Conservation (phyloP, 2,113 vertebrate species). For the Pitta sordida region DNA sequence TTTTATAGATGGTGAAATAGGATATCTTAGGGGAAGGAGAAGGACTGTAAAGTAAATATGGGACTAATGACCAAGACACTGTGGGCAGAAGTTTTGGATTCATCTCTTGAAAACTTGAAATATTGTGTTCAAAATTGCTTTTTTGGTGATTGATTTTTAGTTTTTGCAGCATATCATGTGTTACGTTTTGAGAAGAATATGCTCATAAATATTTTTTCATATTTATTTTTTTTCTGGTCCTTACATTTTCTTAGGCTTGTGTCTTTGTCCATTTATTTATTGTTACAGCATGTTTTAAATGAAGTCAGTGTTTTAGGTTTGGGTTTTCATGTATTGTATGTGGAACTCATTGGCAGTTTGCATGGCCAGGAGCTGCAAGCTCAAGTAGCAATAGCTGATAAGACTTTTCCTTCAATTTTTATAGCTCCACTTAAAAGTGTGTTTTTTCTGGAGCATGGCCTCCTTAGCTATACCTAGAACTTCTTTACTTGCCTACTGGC, state of each 20-base stretch:
- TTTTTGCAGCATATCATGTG: neutral
- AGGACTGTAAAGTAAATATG: neutral
- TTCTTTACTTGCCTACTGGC: neutral
- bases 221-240: neutral
- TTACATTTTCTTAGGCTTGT: neutral
- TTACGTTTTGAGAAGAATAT: neutral
- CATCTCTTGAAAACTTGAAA: neutral
- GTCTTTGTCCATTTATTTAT: neutral
- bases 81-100: neutral
- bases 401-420: constrained; percentile 54
- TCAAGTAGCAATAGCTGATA: constrained; percentile 16
- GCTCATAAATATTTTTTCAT: neutral
- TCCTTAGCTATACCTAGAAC: neutral
- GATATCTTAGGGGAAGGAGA: neutral
- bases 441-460: neutral
- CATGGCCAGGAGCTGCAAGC: neutral
- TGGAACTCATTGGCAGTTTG: neutral
- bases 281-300: neutral
- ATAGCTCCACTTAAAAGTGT: neutral
- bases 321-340: neutral
- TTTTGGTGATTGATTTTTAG: neutral
- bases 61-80: neutral
- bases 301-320: neutral
- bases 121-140: neutral
- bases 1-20: neutral